Percentiles rank a stretch among this genome's conserved stretches.
These are phyloP conservation scores for Peromyscus polionotus DNA, from an alignment of 2,113 vertebrate genomes.

Conservation along the genomic window DNA sequence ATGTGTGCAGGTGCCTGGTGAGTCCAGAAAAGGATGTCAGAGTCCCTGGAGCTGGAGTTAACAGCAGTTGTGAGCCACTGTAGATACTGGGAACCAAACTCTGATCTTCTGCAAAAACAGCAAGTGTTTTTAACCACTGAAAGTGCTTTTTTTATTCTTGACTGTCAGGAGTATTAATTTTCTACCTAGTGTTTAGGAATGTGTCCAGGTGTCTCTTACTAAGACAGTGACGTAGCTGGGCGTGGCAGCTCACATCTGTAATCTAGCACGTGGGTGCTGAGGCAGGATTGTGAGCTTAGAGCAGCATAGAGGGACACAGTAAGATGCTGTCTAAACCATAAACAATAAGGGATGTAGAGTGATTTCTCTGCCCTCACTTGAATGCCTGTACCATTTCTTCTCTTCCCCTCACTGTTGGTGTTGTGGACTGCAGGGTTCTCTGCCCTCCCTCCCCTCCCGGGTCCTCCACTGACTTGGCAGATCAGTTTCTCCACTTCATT, in stretches of 20 bases:
- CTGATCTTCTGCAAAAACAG: neutral
- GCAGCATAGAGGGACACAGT: too few species aligned
- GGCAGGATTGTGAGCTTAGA: too few species aligned
- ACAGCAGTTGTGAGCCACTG: neutral
- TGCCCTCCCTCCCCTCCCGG: neutral
- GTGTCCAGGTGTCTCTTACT: neutral
- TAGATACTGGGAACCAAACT: neutral
- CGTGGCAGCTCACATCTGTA: neutral
- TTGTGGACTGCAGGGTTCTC: rapidly evolving
- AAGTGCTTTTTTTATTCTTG: neutral
- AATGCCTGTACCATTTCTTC: neutral
- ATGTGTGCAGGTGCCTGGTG: neutral
- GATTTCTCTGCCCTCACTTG: neutral
- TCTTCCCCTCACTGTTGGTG: neutral
- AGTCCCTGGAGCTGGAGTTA: neutral
- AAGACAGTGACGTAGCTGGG: neutral
- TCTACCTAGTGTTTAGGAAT: neutral
- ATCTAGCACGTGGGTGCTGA: neutral
- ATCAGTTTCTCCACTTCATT: neutral
- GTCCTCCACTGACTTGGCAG: neutral
- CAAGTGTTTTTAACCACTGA: neutral
- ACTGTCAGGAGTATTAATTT: neutral
- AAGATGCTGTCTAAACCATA: neutral
- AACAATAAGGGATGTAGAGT: rapidly evolving
- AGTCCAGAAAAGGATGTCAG: neutral